Base-by-base conservation (phyloP, 30 jellyfish, hydroid and myxozoan species). In the Chironex yamaguchii region DNA sequence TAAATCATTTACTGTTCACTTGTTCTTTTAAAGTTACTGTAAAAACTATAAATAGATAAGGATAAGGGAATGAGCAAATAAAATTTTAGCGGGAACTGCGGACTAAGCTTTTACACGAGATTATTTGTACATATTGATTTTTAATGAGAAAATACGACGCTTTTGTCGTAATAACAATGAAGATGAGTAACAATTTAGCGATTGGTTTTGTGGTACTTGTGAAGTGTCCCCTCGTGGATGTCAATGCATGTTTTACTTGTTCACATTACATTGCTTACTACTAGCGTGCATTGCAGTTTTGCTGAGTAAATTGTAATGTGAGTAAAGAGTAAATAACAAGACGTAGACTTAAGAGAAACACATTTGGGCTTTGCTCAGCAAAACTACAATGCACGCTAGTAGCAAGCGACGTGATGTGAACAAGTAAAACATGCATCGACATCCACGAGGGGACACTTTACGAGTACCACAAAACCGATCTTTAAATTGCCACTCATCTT, bases 321-420 rank as follows among this genome's bases (percentile, higher is more conserved):
- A 64, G 77, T 64, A 2, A 21, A 3, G 77, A 64, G 30, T 2
- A 50, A 64, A 64, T 64, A 64, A 64, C 50, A 2, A 50, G 30
- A 27, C 13, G 26, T 2, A 27, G 30, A 25, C 30, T 64, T 4
- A 22, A 27, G n/a, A 64, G 77, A 64, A 64, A 50, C 77, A 64
- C 64, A 64, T n/a, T n/a, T 2, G 77, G 77, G 77, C 77, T 64
- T 64, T 64, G 30, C 14, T 2, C 42, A 64, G 14, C 62, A 64
- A 64, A 64, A 21, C 77, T 64, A 21, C 77, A 64, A 64, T 50
- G 27, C 29, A 14, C 77, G 14, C 62, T 64, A 64, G 77, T 64
- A 25, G 27, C 50, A n/a, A 9, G 62, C 30, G 30, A 3, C 27
- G 4, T 25, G 30, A n/a, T 64, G 27, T 64, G 62, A 25, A 42